Base-by-base conservation (phyloP, 2,888 invertebrate genomes). In the Neoscelio sp. region DNA sequence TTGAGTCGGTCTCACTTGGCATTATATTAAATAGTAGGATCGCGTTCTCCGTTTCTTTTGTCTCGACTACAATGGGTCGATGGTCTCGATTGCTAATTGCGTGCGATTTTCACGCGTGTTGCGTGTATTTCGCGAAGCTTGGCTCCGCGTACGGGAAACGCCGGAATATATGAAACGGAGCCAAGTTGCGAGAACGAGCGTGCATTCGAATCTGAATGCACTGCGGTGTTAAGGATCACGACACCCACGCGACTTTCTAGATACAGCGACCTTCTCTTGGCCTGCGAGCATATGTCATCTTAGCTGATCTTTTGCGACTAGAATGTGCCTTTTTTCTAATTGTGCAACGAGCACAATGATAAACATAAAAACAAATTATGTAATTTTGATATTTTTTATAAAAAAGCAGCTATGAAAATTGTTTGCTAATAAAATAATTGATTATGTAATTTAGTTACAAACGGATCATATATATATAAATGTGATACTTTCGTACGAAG, bases 1-100 rank as follows among this genome's bases (percentile, higher is more conserved):
- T 12, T n/a, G 33, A 15, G 17, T 50, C 10, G 44, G 18, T 5
- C n/a, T 23, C 23, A 1, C 4, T 38, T 8, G 38, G 20, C 13
- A 18, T 54, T 20, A 2, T 26, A 44, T 44, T 62, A 46, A 35
- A 26, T 7, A 50, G 30, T 23, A 33, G 54, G 26, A 67, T 58
- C 58, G 33, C 38, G 26, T 58, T 67, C 65, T 50, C 40, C 30
- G 23, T 44, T n/a, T 65, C 52, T 70, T 65, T 77, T 71, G 70
- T 65, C 35, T 52, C 50, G 18, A 13, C 13, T 30, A 73, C 71
- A 73, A 56, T 48, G 44, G 60, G 73, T 78, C 73, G 65, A 73
- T 71, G 71, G 56, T 64, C 77, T 23, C 60, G 56, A 65, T 77
- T 65, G 77, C 58, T 65, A 65, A 77, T 73, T 78, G 46, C 67